Base-by-base conservation (phyloP, 2,797 vertebrate genomes). In the Chaenodraco wilsoni region DNA sequence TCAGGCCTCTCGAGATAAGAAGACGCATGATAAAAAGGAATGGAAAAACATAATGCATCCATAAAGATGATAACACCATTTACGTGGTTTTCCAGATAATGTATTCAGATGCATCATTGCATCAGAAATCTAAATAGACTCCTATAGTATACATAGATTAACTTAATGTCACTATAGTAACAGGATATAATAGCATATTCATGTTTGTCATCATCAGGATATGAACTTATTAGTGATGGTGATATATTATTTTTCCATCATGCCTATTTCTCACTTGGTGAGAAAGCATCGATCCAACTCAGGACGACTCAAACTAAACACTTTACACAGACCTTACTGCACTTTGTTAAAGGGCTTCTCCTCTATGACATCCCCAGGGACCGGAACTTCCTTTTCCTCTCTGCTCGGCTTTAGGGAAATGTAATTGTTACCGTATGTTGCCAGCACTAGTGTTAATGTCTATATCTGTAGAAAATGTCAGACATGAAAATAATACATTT, bases 1-100 rank as follows among this genome's bases (percentile, higher is more conserved):
- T 57, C 57, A 62, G 40, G 31, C 79, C 67, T 79, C 74, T 87
- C 3, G 5, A 67, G 54, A 58, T 8, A 63, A 68, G 70, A 72
- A 64, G 57, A 72, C 21, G 5, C 21, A 10, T 43, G 61, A 87
- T 57, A 51, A 68, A 43, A 21, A 77, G 23, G 44, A 76, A 84
- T 48, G 63, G 33, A 54, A 65, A 75, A 56, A 56, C 33, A 14
- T 14, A 15, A 11, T 15, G 33, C 21, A 65, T 49, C 48, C 31
- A 65, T 23, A 41, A 63, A 61, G 59, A 72, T 40, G 40, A 69
- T 65, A 51, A 67, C 15, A 58, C 64, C 11, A 66, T 40, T 51
- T 56, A 54, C 63, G 2, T 7, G 45, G 56, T 59, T 51, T 3
- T 56, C 65, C 78, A 61, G 9, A 78, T 63, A 2, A 78, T 15